phyloP scores from a whole-genome alignment of 2,113 vertebrate genomes.

The Bettongia penicillata region DNA sequence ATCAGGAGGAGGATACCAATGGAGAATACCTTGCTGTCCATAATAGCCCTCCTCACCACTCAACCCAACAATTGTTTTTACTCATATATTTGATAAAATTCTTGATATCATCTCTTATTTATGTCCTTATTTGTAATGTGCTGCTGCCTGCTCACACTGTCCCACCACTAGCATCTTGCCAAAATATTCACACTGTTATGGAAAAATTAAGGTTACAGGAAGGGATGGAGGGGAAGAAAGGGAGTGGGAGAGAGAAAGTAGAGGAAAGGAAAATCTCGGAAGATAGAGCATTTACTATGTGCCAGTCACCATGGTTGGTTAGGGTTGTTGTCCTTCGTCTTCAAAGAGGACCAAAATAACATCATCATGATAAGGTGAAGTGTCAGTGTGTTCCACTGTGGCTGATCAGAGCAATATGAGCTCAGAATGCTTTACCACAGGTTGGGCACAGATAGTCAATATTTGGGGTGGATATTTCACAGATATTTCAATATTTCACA shows the following conservation, averaged over 20 bases:
- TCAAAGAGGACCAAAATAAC: no score
- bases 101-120: slow-evolving; percentile 8
- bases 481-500: no score
- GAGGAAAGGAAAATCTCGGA: neutral
- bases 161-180: neutral
- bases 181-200: neutral
- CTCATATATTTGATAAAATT: slow-evolving; percentile 13
- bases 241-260: no score
- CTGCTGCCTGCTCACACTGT: neutral
- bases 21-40: neutral
- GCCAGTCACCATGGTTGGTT: neutral
- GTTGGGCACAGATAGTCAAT: no score
- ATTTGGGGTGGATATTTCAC: no score
- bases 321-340: no score
- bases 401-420: no score
- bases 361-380: no score
- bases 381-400: no score
- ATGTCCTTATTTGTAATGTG: slow-evolving; percentile 14
- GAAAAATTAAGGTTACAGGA: neutral
- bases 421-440: no score
- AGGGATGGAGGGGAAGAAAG: neutral
- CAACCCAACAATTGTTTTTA: neutral
- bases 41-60: neutral
- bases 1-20: neutral
- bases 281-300: neutral